Conservation (phyloP, 2,888 invertebrate species). For the Onchidella celtica region DNA sequence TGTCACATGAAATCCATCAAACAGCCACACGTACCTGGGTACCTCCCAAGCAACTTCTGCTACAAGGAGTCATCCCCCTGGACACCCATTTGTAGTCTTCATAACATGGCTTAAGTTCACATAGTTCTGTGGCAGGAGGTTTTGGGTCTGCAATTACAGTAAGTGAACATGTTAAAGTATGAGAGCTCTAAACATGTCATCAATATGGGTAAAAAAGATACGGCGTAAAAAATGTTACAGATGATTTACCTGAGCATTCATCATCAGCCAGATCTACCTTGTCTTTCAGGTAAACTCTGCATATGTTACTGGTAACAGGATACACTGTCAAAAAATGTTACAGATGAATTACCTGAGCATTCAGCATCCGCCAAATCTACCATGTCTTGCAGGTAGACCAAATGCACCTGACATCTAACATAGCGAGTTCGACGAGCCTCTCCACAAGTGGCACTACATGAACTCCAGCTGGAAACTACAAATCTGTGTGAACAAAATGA, state of each 20-base stretch:
- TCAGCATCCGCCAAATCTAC: constrained; percentile 93
- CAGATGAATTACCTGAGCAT: constrained; percentile 86
- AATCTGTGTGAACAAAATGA: constrained; percentile 85
- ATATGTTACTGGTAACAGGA: neutral
- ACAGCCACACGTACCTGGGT: no score
- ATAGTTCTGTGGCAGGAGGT: constrained; percentile 90
- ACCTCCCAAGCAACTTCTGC: constrained; percentile 94
- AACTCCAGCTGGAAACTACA: constrained; percentile 95
- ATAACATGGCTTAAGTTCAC: constrained; percentile 79
- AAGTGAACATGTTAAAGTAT: no score
- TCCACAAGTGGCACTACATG: constrained; percentile 95
- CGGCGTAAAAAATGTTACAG: no score
- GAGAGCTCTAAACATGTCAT: no score
- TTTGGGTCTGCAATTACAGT: constrained; percentile 85
- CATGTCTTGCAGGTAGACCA: constrained; percentile 93
- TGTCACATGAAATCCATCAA: no score
- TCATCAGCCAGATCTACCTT: no score
- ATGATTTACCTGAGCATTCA: no score
- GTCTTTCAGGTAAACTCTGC: no score
- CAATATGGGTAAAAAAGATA: no score
- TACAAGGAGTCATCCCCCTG: constrained; percentile 86
- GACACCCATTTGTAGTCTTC: constrained; percentile 70
- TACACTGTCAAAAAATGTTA: neutral
- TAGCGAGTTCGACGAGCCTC: constrained; percentile 91
- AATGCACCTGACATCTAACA: constrained; percentile 93